A percentile compares a stretch with the other conserved stretches of the same genome.
These are phyloP conservation scores for Hydrozoanthus tunicans DNA, from an alignment of 64 coral and sea anemone species.

Conservation along the genomic window DNA sequence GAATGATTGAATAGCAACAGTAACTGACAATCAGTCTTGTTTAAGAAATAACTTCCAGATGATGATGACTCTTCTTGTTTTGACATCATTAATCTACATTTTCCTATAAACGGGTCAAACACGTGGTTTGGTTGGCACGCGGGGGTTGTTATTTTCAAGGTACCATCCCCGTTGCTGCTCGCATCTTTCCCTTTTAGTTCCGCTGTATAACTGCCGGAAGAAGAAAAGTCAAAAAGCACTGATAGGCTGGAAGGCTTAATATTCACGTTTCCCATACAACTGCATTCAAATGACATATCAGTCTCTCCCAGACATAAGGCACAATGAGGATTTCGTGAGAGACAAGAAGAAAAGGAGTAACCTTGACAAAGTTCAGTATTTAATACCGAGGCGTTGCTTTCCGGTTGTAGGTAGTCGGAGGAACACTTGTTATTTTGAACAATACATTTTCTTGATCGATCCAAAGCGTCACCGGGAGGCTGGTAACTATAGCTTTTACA, in stretches of 20 bases:
- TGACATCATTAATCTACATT: background rate
- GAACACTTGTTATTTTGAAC: background rate
- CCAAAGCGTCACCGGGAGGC: background rate
- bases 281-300: background rate
- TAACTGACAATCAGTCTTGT: background rate
- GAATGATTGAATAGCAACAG: background rate
- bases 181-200: background rate
- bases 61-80: background rate
- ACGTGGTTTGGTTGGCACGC: background rate
- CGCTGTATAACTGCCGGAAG: background rate
- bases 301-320: background rate
- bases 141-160: background rate
- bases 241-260: background rate
- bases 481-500: background rate
- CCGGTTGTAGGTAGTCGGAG: background rate
- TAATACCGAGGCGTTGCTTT: background rate
- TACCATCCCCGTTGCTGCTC: background rate
- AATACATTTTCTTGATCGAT: background rate
- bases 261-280: background rate
- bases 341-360: background rate
- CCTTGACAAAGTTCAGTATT: background rate
- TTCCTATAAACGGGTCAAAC: conserved; percentile 1
- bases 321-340: background rate
- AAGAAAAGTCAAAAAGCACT: background rate
- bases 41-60: background rate